Conservation (phyloP, 2,113 vertebrate genomes). For the Laticauda colubrina region DNA sequence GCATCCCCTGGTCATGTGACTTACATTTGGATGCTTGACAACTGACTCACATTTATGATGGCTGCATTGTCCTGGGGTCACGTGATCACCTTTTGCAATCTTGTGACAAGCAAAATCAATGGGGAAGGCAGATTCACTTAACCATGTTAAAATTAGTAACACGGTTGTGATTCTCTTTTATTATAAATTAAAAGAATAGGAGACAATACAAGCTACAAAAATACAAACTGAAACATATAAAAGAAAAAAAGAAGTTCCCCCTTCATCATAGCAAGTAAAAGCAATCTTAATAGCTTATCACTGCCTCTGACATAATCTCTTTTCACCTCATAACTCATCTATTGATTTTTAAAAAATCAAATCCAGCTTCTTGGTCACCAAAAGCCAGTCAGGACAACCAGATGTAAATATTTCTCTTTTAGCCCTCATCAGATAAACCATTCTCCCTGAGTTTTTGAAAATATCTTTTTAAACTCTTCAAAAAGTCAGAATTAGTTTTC, state of each 20-base stretch:
- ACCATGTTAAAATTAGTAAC: background rate
- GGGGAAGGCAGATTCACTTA: background rate
- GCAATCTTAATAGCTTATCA: background rate
- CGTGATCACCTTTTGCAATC: background rate
- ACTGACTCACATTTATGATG: background rate
- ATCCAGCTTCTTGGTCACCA: background rate
- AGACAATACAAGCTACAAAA: background rate
- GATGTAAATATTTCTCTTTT: background rate
- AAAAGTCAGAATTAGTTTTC: background rate
- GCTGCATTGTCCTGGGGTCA: background rate
- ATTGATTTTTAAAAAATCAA: background rate
- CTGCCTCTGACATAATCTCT: background rate
- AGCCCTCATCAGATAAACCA: background rate
- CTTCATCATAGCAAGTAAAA: background rate
- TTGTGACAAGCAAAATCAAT: background rate
- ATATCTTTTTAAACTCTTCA: background rate
- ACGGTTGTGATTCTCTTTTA: background rate
- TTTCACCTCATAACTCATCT: background rate
- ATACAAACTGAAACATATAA: background rate
- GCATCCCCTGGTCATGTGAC: too few species aligned
- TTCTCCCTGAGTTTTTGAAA: background rate
- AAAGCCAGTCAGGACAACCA: background rate
- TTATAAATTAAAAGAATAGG: background rate
- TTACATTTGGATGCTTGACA: too few species aligned
- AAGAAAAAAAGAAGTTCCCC: background rate